Evolutionary conservation across 2,888 invertebrate species (phyloP).

Genomic region (Tinea trinotella): DNA sequence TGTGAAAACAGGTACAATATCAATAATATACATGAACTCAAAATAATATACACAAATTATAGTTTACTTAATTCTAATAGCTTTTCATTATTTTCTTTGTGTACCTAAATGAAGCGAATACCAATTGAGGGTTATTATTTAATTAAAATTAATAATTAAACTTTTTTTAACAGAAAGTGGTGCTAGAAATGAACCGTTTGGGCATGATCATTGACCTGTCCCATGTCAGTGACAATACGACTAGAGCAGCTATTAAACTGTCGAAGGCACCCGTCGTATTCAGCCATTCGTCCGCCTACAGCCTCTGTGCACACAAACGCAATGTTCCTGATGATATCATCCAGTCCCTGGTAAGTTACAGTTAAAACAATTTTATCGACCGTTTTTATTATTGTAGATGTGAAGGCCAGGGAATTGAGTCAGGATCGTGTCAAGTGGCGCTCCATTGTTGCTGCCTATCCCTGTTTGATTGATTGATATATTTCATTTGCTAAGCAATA

Average conservation of each 20-base stretch:
- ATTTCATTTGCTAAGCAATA: no score
- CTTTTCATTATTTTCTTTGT: no score
- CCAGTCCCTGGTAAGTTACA: constrained; percentile 58
- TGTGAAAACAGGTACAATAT: no score
- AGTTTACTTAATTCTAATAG: no score
- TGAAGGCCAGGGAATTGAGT: no score
- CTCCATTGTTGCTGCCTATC: no score
- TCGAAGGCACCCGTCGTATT: constrained; percentile 82
- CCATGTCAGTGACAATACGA: constrained; percentile 79
- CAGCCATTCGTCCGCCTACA: constrained; percentile 81
- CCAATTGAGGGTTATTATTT: not conserved
- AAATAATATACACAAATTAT: no score
- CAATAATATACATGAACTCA: no score
- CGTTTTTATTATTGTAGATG: no score
- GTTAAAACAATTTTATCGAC: no score
- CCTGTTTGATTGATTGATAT: no score
- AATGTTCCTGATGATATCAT: constrained; percentile 81
- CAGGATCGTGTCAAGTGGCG: no score
- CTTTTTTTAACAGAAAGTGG: constrained; percentile 71
- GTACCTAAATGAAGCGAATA: not conserved
- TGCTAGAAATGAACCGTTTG: constrained; percentile 84
- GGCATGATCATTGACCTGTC: constrained; percentile 85
- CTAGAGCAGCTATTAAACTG: constrained; percentile 76
- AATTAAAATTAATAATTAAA: not conserved
- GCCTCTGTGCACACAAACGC: constrained; percentile 79